These are phyloP conservation scores for Brachymystax lenok DNA, from an alignment of 2,797 vertebrate genomes.

Conservation along the genomic window DNA sequence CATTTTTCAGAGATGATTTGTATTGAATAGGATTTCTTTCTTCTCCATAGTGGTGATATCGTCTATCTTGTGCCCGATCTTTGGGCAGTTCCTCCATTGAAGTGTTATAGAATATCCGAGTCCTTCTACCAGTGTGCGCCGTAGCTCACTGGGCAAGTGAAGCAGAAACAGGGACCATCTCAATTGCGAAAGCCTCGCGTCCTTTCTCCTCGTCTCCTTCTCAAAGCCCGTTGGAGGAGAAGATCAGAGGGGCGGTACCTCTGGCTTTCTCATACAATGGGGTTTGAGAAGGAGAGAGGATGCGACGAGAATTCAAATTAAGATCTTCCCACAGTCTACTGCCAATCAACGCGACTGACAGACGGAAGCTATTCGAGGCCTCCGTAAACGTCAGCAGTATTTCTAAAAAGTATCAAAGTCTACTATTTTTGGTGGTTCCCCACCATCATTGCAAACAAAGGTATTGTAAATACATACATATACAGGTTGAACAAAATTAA, in stretches of 20 bases:
- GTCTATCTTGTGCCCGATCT: conserved; percentile 70
- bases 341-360: conserved; percentile 73
- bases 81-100: conserved; percentile 82
- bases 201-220: too few relatives aligned
- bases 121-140: conserved; percentile 43
- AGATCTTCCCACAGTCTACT: conserved; percentile 6
- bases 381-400: conserved; percentile 74
- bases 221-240: too few relatives aligned
- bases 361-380: conserved; percentile 77
- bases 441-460: not conserved
- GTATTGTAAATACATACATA: not conserved
- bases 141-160: too few relatives aligned
- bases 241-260: too few relatives aligned
- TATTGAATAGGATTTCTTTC: conserved; percentile 70
- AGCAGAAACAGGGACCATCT: too few relatives aligned
- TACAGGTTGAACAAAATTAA: too few relatives aligned
- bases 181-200: accelerated
- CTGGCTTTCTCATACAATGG: too few relatives aligned
- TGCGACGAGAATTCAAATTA: too few relatives aligned
- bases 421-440: conserved; percentile 56
- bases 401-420: conserved; percentile 61
- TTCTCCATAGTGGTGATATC: conserved; percentile 73
- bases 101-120: conserved; percentile 59
- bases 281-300: not conserved
- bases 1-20: conserved; percentile 81